Percentiles rank a stretch among this genome's conserved stretches.
phyloP scores from a whole-genome alignment of 1,140 invertebrate species.

The Battus philenor region DNA sequence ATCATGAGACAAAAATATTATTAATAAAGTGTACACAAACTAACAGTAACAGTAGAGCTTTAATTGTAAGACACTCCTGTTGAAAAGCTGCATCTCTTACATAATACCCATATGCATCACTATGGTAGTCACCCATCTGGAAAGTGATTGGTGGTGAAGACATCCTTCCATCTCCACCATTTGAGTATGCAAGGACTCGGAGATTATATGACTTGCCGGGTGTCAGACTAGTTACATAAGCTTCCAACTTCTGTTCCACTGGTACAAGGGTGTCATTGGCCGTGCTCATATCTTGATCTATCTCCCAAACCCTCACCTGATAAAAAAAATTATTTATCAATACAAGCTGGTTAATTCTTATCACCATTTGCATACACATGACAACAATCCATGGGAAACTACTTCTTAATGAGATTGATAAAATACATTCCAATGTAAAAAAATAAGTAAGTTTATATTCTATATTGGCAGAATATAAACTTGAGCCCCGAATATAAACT shows the following conservation, averaged over 20 bases:
- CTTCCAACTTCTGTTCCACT: slow-evolving; percentile 86
- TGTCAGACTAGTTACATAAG: slow-evolving; percentile 85
- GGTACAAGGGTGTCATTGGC: slow-evolving; percentile 90
- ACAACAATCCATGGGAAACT: too few relatives aligned
- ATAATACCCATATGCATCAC: slow-evolving; percentile 60
- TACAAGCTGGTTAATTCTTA: too few relatives aligned
- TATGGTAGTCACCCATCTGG: slow-evolving; percentile 85
- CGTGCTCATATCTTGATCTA: slow-evolving; percentile 93
- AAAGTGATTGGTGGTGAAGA: slow-evolving; percentile 93
- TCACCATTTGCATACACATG: too few relatives aligned
- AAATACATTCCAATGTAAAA: too few relatives aligned
- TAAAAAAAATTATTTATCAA: too few relatives aligned
- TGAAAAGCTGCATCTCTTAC: slow-evolving; percentile 33
- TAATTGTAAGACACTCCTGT: slow-evolving; percentile 4
- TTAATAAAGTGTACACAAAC: slow-evolving; percentile 13
- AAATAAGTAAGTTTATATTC: too few relatives aligned
- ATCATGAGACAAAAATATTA: slow-evolving; percentile 10
- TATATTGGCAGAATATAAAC: too few relatives aligned
- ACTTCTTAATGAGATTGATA: too few relatives aligned
- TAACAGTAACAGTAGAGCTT: slow-evolving; percentile 16
- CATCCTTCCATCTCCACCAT: slow-evolving; percentile 97
- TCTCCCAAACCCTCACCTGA: slow-evolving; percentile 92
- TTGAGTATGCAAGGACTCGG: slow-evolving; percentile 93
- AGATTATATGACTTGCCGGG: slow-evolving; percentile 92
- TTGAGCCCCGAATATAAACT: too few relatives aligned